Percentiles rank a stretch among this genome's conserved stretches.
phyloP scores from a whole-genome alignment of 2,888 invertebrate species.

The Eupithecia vulgata region DNA sequence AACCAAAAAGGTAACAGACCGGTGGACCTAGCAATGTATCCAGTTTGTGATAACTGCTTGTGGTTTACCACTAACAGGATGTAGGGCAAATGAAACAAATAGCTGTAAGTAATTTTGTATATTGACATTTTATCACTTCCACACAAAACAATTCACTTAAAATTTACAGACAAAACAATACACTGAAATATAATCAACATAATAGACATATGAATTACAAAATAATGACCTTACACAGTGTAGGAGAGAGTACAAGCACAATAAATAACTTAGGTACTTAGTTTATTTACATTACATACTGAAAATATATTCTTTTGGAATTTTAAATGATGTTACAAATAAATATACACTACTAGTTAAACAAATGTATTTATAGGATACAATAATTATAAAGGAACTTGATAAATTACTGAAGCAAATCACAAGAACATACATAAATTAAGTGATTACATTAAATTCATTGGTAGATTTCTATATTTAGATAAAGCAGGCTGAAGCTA shows the following conservation, averaged over 20 bases:
- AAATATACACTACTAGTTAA: slow-evolving; percentile 21
- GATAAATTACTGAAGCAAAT: slow-evolving; percentile 37
- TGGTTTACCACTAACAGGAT: slow-evolving; percentile 32
- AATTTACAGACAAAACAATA: slow-evolving; percentile 78
- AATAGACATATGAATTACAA: slow-evolving; percentile 75
- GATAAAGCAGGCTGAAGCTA: slow-evolving; percentile 28
- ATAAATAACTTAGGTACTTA: slow-evolving; percentile 36
- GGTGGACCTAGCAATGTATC: background rate
- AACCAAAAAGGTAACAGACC: slow-evolving; percentile 7
- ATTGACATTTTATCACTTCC: slow-evolving; percentile 80
- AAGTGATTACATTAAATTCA: slow-evolving; percentile 29
- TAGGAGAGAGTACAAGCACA: slow-evolving; percentile 67
- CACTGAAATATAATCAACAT: slow-evolving; percentile 77
- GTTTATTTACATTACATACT: slow-evolving; percentile 39
- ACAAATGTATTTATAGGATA: slow-evolving; percentile 32
- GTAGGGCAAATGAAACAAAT: slow-evolving; percentile 56
- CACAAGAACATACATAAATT: slow-evolving; percentile 31
- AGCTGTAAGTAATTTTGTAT: slow-evolving; percentile 77
- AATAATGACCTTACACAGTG: slow-evolving; percentile 67
- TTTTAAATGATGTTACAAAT: slow-evolving; percentile 33
- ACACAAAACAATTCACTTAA: slow-evolving; percentile 80
- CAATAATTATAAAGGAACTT: slow-evolving; percentile 41
- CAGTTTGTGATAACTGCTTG: slow-evolving; percentile 11
- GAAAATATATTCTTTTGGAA: slow-evolving; percentile 28
- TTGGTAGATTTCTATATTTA: slow-evolving; percentile 25